Evolutionary conservation across 2,888 invertebrate genomes (phyloP).

Genomic region (Rambutsinella grinnellia): DNA sequence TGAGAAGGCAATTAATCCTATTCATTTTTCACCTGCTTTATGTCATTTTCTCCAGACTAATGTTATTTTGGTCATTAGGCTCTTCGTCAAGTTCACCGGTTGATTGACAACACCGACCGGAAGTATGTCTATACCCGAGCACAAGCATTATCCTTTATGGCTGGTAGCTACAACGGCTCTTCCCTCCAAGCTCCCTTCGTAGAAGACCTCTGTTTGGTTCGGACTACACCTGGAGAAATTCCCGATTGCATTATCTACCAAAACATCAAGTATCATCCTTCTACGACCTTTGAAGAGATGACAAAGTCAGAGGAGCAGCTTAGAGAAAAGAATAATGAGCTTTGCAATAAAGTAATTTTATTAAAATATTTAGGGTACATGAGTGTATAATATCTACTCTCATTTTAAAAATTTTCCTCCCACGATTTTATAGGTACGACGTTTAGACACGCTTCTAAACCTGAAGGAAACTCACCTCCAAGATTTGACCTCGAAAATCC

Average conservation of each 20-base stretch:
- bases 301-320: constrained; percentile 22
- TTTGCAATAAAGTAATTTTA: constrained; percentile 46
- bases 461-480: constrained; percentile 56
- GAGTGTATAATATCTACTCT: background rate
- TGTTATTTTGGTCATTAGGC: constrained; percentile 13
- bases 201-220: constrained; percentile 36
- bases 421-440: constrained; percentile 27
- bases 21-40: background rate
- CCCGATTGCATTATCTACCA: constrained; percentile 57
- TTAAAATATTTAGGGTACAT: no score
- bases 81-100: constrained; percentile 22
- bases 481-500: constrained; percentile 53
- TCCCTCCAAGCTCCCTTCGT: background rate
- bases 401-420: background rate
- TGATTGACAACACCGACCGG: constrained; percentile 36
- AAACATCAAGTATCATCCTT: constrained; percentile 43
- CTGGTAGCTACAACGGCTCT: constrained; percentile 32
- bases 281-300: constrained; percentile 38
- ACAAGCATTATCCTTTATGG: constrained; percentile 9
- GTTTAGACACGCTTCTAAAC: constrained; percentile 54
- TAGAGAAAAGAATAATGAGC: constrained; percentile 51
- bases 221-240: constrained; percentile 32
- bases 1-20: no score
- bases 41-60: background rate
- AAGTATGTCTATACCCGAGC: constrained; percentile 18